Evolutionary conservation across 1,140 invertebrate species (phyloP).

Genomic region (Lanistes nyassanus): DNA sequence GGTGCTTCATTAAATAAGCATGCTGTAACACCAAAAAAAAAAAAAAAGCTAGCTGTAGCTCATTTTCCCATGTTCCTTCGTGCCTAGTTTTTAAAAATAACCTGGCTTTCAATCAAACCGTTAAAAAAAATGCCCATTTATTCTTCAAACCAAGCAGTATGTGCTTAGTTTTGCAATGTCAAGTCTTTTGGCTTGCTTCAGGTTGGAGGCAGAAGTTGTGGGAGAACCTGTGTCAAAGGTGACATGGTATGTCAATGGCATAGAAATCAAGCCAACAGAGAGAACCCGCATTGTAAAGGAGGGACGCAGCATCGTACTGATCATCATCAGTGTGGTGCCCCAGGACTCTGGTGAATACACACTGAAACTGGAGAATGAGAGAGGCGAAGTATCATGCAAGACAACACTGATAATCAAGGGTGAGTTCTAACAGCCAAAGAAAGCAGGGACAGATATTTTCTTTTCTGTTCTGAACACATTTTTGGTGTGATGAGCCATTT

Average conservation of each 20-base stretch:
- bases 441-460: too few relatives aligned
- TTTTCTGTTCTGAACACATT: too few relatives aligned
- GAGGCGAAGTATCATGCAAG: constrained; percentile 63
- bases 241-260: constrained; percentile 61
- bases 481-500: background rate
- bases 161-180: too few relatives aligned
- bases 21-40: too few relatives aligned
- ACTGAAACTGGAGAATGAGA: constrained; percentile 62
- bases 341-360: constrained; percentile 64
- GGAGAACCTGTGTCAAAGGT: constrained; percentile 54
- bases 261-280: constrained; percentile 56
- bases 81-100: too few relatives aligned
- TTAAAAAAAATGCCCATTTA: too few relatives aligned
- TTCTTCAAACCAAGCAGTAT: too few relatives aligned
- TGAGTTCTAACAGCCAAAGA: constrained; percentile 31
- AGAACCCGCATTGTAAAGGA: constrained; percentile 55
- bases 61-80: too few relatives aligned
- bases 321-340: constrained; percentile 55
- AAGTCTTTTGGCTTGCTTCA: constrained; percentile 32
- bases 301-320: constrained; percentile 54
- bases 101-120: too few relatives aligned
- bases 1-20: too few relatives aligned
- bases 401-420: constrained; percentile 63
- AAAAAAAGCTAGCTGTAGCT: too few relatives aligned
- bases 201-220: constrained; percentile 58